Conservation (phyloP, 2,888 invertebrate genomes). For the Dione juno region DNA sequence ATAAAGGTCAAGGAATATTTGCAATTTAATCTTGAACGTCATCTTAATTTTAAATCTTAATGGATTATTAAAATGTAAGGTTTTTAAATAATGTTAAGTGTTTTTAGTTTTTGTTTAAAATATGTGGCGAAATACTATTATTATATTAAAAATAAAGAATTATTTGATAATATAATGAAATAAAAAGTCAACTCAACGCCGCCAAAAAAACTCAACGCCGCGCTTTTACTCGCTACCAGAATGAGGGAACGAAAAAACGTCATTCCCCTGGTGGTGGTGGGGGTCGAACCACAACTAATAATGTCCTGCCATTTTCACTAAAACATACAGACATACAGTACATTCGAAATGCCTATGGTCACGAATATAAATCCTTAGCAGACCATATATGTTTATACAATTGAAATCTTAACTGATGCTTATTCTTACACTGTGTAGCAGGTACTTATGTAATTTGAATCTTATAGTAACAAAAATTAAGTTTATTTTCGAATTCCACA, state of each 20-base stretch:
- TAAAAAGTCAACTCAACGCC: too few relatives aligned
- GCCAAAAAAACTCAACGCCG: too few relatives aligned
- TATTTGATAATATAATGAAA: too few relatives aligned
- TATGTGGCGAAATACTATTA: too few relatives aligned
- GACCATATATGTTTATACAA: constrained; percentile 38
- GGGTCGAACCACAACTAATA: too few relatives aligned
- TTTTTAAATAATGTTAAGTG: too few relatives aligned
- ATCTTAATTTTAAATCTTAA: not conserved
- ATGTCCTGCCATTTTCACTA: not conserved
- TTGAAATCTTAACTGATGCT: constrained; percentile 49
- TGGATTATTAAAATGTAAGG: not conserved
- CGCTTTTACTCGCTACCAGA: too few relatives aligned
- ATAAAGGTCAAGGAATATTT: constrained; percentile 1
- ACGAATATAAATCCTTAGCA: constrained; percentile 20
- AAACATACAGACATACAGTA: not conserved
- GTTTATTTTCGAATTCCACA: constrained; percentile 45
- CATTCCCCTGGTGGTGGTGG: too few relatives aligned
- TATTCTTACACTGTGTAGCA: not conserved
- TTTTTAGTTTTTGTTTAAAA: not conserved
- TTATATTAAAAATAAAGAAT: too few relatives aligned
- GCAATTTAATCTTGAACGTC: not conserved
- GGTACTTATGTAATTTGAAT: constrained; percentile 1
- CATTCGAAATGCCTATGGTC: not conserved
- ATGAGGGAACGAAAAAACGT: too few relatives aligned
- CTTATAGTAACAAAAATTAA: constrained; percentile 52